Conservation (phyloP, 2,888 invertebrate species). For the Lottia scabra region DNA sequence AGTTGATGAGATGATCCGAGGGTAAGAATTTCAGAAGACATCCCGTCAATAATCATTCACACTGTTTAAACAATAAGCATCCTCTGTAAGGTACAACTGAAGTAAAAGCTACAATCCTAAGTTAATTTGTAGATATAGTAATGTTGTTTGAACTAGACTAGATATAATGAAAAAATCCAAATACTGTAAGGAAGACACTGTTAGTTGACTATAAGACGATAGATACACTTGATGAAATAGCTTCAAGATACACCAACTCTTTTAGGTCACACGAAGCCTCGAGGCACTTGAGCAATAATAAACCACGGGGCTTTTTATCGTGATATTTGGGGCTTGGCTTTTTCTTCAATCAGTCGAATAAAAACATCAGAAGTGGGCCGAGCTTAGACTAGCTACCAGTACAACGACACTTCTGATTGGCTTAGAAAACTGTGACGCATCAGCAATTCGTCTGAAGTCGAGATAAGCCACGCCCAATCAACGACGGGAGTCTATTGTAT, state of each 20-base stretch:
- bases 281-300: slow-evolving; percentile 38
- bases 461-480: slow-evolving; percentile 13
- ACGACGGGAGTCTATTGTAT: slow-evolving; percentile 17
- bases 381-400: slow-evolving; percentile 1
- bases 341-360: slow-evolving; percentile 18
- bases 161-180: background rate
- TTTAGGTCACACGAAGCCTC: slow-evolving; percentile 32
- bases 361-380: slow-evolving; percentile 3
- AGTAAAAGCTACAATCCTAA: slow-evolving; percentile 8
- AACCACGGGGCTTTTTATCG: slow-evolving; percentile 30
- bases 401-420: slow-evolving; percentile 21
- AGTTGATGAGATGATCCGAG: slow-evolving; percentile 11
- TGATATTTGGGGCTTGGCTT: slow-evolving; percentile 34
- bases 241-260: slow-evolving; percentile 17
- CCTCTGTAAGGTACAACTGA: slow-evolving; percentile 1
- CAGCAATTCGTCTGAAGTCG: slow-evolving; percentile 7
- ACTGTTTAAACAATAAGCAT: slow-evolving; percentile 6
- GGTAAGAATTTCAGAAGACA: slow-evolving; percentile 18
- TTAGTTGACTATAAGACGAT: slow-evolving; percentile 11
- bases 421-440: slow-evolving; percentile 6
- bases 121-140: background rate
- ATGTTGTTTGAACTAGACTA: no score
- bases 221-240: background rate
- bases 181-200: slow-evolving; percentile 7
- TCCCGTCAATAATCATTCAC: slow-evolving; percentile 10